Conservation (phyloP, 2,113 vertebrate genomes). For the Lutjanus erythropterus region DNA sequence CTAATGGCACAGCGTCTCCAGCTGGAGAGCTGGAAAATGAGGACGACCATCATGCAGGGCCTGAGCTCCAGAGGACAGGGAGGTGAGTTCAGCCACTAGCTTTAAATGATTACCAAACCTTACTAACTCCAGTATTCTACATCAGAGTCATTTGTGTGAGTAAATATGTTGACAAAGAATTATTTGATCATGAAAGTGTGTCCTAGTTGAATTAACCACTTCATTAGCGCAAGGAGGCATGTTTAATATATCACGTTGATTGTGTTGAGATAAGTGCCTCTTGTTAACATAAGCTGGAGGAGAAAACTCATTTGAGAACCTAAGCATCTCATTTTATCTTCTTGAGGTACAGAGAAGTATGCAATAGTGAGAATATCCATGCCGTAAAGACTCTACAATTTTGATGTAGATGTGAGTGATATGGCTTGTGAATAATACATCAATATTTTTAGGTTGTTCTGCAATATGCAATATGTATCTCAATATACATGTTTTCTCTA, state of each 20-base stretch:
- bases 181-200: constrained; percentile 1
- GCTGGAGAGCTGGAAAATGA: constrained; percentile 87
- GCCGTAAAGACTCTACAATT: neutral
- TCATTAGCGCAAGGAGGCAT: neutral
- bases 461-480: no score
- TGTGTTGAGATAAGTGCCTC: neutral
- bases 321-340: neutral
- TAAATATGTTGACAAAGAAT: neutral
- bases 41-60: constrained; percentile 88
- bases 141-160: neutral
- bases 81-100: constrained; percentile 82
- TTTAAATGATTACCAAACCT: neutral
- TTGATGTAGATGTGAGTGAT: no score
- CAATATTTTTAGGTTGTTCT: no score
- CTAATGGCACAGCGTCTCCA: constrained; percentile 88
- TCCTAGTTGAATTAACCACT: constrained; percentile 7
- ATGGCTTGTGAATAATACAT: no score
- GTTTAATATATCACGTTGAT: constrained; percentile 20
- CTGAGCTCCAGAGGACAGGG: constrained; percentile 94
- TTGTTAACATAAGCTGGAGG: constrained; percentile 9
- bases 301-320: neutral
- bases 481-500: no score
- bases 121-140: neutral
- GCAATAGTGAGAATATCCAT: neutral
- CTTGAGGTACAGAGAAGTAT: neutral